Base-by-base conservation (phyloP, 2,888 invertebrate species). In the Caradrina kadenii region DNA sequence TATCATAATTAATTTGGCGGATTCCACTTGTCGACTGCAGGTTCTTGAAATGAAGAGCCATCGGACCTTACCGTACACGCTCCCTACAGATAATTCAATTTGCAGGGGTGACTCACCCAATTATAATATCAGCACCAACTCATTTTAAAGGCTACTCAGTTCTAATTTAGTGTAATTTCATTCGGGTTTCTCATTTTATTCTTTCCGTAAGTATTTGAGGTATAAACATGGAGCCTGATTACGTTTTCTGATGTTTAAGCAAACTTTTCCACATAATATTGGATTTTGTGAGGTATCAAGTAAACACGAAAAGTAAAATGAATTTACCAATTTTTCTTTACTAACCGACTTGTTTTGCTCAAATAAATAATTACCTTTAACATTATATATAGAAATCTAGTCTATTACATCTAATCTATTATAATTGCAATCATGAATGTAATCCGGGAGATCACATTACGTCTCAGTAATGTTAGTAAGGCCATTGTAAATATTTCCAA, bases 121-220 rank as follows among this genome's bases (percentile, higher is more conserved):
- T 86, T 84, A 86, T 81, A 75, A 84, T 82, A 79, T 84, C 81
- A 87, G 81, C 77, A 80, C 80, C 83, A 79, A 81, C 81, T 82
- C 81, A 83, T 81, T 83, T 86, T 79, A 86, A 83, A 79, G 74
- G 75, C 78, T 81, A 71, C 79, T 77, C 79, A 72, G 67, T 69
- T 78, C 81, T 85, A 85, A 83, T 85, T 87, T 87, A 85, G 77
- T 82, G 81, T 83, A 85, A 87, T 82, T 83, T 83, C 74, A 82
- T 87, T 87, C 76, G 72, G 69, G 72, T 68, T 76, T 73, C 63
- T 56, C 72, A 63, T 82, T 84, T 82, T 80, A 74, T 80, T 81
- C 65, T 81, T 77, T 80, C 49, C 77, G 67, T 82, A 71, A 74
- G 73, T 72, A 67, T 67, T 83, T 77, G 58, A 66, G 69, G 55